These are phyloP conservation scores for Xestia sexstrigata DNA, from an alignment of 2,888 invertebrate species.

Conservation along the genomic window DNA sequence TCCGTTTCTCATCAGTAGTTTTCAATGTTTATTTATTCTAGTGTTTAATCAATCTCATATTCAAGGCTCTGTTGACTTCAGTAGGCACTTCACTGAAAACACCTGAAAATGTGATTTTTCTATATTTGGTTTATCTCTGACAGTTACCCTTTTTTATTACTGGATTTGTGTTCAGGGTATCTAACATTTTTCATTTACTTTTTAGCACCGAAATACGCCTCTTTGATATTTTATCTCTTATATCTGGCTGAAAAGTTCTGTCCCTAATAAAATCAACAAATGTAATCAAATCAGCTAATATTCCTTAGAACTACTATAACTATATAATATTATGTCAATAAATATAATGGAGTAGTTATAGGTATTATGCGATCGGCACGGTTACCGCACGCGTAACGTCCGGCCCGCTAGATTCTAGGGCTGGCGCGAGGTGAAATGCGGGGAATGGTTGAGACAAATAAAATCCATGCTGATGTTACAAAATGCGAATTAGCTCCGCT, in stretches of 20 bases:
- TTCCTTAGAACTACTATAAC: constrained; percentile 11
- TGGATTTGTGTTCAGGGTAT: not conserved
- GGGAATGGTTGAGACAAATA: not conserved
- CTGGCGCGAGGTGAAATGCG: constrained; percentile 74
- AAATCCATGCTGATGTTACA: not conserved
- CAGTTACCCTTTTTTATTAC: not conserved
- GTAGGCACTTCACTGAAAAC: not conserved
- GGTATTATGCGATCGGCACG: constrained; percentile 73
- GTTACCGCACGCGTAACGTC: constrained; percentile 77
- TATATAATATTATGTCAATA: constrained; percentile 68
- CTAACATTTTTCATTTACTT: not conserved
- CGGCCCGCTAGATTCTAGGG: constrained; percentile 75
- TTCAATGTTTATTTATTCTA: not conserved
- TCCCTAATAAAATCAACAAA: not conserved
- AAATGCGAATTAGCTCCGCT: not conserved
- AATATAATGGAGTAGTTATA: constrained; percentile 72
- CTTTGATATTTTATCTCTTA: not conserved
- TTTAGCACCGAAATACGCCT: not conserved
- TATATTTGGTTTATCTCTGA: not conserved
- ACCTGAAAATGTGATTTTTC: too few species aligned
- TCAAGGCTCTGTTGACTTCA: not conserved
- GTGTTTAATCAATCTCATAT: not conserved
- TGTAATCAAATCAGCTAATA: not conserved
- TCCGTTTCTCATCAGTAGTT: not conserved
- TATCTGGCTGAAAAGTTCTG: not conserved